A percentile compares a stretch with the other conserved stretches of the same genome.
These are phyloP conservation scores for Hycleus cichorii DNA, from an alignment of 1,140 invertebrate genomes.

Conservation along the genomic window DNA sequence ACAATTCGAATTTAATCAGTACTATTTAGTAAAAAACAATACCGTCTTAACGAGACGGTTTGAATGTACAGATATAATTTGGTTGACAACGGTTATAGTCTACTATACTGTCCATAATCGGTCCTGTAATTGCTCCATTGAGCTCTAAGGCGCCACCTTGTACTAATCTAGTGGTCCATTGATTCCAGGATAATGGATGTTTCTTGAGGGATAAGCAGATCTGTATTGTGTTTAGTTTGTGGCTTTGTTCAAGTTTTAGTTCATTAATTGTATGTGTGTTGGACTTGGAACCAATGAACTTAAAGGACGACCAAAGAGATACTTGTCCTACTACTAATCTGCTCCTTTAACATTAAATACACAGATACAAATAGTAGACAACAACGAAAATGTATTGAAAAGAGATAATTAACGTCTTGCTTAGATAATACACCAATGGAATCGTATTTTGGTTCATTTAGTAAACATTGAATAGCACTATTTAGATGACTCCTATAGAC, in stretches of 20 bases:
- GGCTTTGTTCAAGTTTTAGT: conserved; percentile 35
- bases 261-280: conserved; percentile 28
- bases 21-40: conserved; percentile 12
- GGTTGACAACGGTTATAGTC: conserved; percentile 5
- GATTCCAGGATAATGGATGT: conserved; percentile 38
- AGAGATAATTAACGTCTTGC: too few species aligned
- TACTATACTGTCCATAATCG: conserved; percentile 18
- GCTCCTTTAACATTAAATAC: neutral
- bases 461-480: too few species aligned
- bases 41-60: conserved; percentile 19
- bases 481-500: too few species aligned
- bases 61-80: conserved; percentile 22
- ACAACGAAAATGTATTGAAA: too few species aligned
- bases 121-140: conserved; percentile 31
- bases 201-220: conserved; percentile 38
- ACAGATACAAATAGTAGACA: too few species aligned
- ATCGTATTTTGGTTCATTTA: too few species aligned
- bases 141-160: conserved; percentile 32
- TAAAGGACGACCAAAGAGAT: neutral
- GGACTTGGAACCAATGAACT: conserved; percentile 18
- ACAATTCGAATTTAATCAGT: too few species aligned
- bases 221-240: conserved; percentile 39
- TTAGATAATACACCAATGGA: too few species aligned
- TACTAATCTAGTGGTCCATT: conserved; percentile 37
- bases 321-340: conserved; percentile 14